A percentile compares a stretch with the other conserved stretches of the same genome.
Conservation (phyloP, 2,113 vertebrate genomes). For the Indri indri region DNA sequence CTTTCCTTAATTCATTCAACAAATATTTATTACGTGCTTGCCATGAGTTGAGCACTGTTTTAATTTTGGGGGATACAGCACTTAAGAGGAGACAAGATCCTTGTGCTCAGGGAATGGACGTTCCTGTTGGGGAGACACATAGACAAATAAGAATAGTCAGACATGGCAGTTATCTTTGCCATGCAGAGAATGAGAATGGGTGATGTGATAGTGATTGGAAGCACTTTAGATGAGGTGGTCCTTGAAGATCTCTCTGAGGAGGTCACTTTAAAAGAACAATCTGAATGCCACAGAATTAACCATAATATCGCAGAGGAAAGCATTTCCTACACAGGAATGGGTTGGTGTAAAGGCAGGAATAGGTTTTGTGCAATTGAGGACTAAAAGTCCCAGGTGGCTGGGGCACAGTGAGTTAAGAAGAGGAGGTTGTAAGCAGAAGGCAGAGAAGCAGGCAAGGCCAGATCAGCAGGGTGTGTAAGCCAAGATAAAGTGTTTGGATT, state of each 20-base stretch:
- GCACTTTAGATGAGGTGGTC: not conserved
- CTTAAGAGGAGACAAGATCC: not conserved
- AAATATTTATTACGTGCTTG: not conserved
- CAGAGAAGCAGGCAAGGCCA: not conserved
- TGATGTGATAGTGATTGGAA: not conserved
- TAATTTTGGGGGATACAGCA: not conserved
- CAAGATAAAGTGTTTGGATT: not conserved
- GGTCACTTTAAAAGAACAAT: not conserved
- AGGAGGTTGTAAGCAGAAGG: not conserved
- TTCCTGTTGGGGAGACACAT: not conserved
- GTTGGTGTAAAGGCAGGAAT: not conserved
- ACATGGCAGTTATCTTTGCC: not conserved
- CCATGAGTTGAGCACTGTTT: not conserved
- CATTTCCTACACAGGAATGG: not conserved
- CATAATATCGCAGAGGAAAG: not conserved
- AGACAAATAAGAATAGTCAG: not conserved
- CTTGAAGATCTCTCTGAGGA: not conserved
- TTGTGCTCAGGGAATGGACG: not conserved
- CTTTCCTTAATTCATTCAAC: not conserved
- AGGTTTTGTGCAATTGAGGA: not conserved
- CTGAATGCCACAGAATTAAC: not conserved
- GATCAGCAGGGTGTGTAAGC: not conserved
- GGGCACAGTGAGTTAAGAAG: not conserved
- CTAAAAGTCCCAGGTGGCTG: not conserved
- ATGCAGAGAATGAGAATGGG: not conserved